These are phyloP conservation scores for Telmatherina bonti DNA, from an alignment of 2,797 vertebrate genomes.

Conservation along the genomic window DNA sequence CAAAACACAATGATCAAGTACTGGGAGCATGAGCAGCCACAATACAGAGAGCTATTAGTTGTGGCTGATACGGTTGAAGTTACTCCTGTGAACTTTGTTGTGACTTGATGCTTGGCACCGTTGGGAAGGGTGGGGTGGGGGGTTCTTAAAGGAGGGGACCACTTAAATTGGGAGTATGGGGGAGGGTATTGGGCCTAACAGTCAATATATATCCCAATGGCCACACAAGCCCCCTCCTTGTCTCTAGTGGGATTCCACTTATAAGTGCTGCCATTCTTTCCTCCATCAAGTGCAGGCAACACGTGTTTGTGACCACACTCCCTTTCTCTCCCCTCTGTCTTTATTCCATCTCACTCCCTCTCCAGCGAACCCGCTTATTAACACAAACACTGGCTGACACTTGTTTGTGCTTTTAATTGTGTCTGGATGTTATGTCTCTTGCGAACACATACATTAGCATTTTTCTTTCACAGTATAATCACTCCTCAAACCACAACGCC, in stretches of 20 bases:
- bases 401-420: constrained; percentile 84
- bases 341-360: constrained; percentile 54
- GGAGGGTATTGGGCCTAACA: constrained; percentile 48
- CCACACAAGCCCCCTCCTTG: constrained; percentile 66
- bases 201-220: constrained; percentile 65
- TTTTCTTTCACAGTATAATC: constrained; percentile 79
- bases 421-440: constrained; percentile 83
- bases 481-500: constrained; percentile 77
- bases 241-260: constrained; percentile 68
- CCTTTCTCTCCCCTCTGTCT: constrained; percentile 47
- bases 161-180: constrained; percentile 51
- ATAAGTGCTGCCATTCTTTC: constrained; percentile 73
- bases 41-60: constrained; percentile 78
- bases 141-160: constrained; percentile 41
- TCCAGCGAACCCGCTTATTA: constrained; percentile 77
- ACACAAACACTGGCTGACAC: constrained; percentile 82
- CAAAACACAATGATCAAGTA: constrained; percentile 72
- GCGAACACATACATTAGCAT: constrained; percentile 82
- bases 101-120: constrained; percentile 55
- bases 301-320: constrained; percentile 69
- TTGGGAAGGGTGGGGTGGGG: constrained; percentile 27
- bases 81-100: constrained; percentile 72
- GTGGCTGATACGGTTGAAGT: constrained; percentile 81
- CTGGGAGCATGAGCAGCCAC: constrained; percentile 65
- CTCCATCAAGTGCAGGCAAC: constrained; percentile 60